Conservation (phyloP, 1,140 invertebrate species). For the Aphelenchoides avenae region DNA sequence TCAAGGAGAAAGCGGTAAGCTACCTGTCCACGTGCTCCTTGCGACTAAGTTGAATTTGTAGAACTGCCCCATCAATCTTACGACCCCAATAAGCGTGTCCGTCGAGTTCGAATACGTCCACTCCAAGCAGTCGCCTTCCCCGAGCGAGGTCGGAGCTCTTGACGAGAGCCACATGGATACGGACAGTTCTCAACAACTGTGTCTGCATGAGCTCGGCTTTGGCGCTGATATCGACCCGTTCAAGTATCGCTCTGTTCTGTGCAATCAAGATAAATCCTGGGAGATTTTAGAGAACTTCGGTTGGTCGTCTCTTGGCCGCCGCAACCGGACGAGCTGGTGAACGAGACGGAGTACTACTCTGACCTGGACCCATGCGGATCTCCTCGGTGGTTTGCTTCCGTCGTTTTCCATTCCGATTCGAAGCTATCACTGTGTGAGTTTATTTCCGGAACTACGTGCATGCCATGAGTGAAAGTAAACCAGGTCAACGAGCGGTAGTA, state of each 20-base stretch:
- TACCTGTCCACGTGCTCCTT: not conserved
- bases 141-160: slow-evolving; percentile 1
- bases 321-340: slow-evolving; percentile 24
- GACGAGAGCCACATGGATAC: slow-evolving; percentile 9
- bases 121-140: slow-evolving; percentile 14
- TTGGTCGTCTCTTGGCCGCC: slow-evolving; percentile 28
- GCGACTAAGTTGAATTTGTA: slow-evolving; percentile 11
- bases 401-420: slow-evolving; percentile 30
- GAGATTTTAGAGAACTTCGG: slow-evolving; percentile 24
- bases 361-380: slow-evolving; percentile 31
- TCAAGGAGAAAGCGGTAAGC: slow-evolving; percentile 37
- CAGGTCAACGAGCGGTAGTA: no score
- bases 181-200: no score
- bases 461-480: no score
- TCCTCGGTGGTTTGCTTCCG: slow-evolving; percentile 33
- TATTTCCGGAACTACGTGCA: no score
- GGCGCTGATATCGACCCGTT: slow-evolving; percentile 12
- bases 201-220: slow-evolving; percentile 12
- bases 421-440: slow-evolving; percentile 36
- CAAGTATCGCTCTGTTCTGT: slow-evolving; percentile 15
- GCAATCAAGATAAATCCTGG: slow-evolving; percentile 8
- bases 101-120: slow-evolving; percentile 30
- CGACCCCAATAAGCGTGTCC: not conserved
- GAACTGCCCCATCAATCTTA: slow-evolving; percentile 12
- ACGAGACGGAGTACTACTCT: slow-evolving; percentile 31